A percentile compares a stretch with the other conserved stretches of the same genome.
phyloP scores from a whole-genome alignment of 2,888 invertebrate species.

The Pyrgus malvae region DNA sequence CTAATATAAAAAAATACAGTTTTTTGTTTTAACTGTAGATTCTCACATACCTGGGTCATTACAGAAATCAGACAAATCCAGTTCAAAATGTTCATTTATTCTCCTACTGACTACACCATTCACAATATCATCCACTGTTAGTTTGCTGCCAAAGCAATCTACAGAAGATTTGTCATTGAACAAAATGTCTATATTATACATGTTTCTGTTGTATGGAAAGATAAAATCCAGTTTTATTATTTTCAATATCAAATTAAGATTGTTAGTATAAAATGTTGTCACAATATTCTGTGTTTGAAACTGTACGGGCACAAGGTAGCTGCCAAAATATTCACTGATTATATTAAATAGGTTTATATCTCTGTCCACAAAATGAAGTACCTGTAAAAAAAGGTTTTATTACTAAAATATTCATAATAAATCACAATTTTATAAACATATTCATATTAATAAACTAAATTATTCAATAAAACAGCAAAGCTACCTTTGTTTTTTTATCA shows the following conservation, averaged over 20 bases:
- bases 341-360: conserved; percentile 52
- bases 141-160: conserved; percentile 53
- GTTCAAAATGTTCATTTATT: conserved; percentile 53
- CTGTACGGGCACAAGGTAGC: conserved; percentile 55
- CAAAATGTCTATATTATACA: conserved; percentile 63
- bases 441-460: too few relatives aligned
- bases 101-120: conserved; percentile 53
- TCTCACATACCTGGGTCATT: conserved; percentile 55
- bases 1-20: neutral
- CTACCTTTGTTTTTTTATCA: too few relatives aligned
- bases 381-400: conserved; percentile 44
- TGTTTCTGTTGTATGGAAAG: conserved; percentile 59
- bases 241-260: conserved; percentile 52
- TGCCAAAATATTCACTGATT: conserved; percentile 50
- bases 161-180: conserved; percentile 61
- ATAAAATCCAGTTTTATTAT: conserved; percentile 64
- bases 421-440: too few relatives aligned
- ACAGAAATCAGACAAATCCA: conserved; percentile 64
- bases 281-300: conserved; percentile 47
- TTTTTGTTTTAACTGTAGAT: too few relatives aligned
- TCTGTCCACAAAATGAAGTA: conserved; percentile 60
- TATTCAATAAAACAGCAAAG: too few relatives aligned
- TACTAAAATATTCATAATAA: too few relatives aligned
- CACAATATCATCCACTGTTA: conserved; percentile 59
- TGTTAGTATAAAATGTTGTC: conserved; percentile 62